Evolutionary conservation across 2,888 invertebrate genomes (phyloP).

Genomic region (Alitta virens): DNA sequence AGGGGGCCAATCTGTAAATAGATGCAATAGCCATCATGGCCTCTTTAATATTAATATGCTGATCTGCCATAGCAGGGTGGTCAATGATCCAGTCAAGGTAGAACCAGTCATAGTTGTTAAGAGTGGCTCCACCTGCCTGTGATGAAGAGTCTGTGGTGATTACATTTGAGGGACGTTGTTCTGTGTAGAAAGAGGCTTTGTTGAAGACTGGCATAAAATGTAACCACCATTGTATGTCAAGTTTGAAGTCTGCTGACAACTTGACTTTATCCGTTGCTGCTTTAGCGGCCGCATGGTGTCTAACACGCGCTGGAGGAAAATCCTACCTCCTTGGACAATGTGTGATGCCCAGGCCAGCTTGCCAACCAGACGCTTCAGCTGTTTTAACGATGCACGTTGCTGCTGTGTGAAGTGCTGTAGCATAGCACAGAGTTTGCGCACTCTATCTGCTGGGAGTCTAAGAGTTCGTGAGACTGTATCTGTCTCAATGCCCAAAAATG

Average conservation of each 20-base stretch:
- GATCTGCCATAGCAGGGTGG: not conserved
- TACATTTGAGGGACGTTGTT: not conserved
- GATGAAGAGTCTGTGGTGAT: not conserved
- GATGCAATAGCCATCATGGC: not conserved
- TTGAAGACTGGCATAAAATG: not conserved
- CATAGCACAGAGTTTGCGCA: not conserved
- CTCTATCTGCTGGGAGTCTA: not conserved
- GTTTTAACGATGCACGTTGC: not conserved
- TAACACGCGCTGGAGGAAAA: not conserved
- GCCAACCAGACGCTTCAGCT: not conserved
- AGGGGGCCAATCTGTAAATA: not conserved
- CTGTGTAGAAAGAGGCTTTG: not conserved
- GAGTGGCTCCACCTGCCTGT: not conserved
- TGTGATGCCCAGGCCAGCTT: not conserved
- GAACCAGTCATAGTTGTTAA: not conserved
- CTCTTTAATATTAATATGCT: slow-evolving; percentile 3
- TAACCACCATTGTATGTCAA: slow-evolving; percentile 3
- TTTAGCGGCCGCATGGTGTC: not conserved
- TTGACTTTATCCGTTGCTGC: not conserved
- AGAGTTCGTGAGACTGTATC: not conserved
- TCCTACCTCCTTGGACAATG: not conserved
- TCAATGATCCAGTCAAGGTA: not conserved
- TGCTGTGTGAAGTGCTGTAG: not conserved
- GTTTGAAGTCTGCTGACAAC: not conserved
- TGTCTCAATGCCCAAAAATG: slow-evolving; percentile 4